Conservation (phyloP, 1,140 invertebrate genomes). For the Hesperophylax magnus region DNA sequence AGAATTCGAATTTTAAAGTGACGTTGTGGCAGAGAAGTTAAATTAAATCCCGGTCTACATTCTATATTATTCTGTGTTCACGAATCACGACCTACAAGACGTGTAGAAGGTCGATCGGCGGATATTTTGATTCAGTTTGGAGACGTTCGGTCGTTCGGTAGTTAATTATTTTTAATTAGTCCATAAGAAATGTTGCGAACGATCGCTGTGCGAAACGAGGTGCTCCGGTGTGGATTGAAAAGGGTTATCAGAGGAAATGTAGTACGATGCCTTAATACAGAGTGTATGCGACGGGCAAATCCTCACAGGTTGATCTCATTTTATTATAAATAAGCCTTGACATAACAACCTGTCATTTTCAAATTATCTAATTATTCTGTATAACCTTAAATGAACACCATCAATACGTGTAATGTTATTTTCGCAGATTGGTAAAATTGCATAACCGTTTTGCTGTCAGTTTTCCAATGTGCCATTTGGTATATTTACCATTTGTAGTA, state of each 20-base stretch:
- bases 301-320: constrained; percentile 65
- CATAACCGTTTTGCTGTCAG: constrained; percentile 36
- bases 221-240: constrained; percentile 72
- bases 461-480: constrained; percentile 10
- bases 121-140: constrained; percentile 37
- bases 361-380: not conserved
- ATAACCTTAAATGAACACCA: not conserved
- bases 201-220: constrained; percentile 76
- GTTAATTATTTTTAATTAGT: constrained; percentile 45
- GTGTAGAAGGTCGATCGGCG: constrained; percentile 67
- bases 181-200: constrained; percentile 74
- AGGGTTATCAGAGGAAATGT: constrained; percentile 72
- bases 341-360: not conserved
- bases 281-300: constrained; percentile 75
- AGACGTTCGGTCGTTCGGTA: constrained; percentile 19
- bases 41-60: not conserved
- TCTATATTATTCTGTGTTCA: constrained; percentile 37
- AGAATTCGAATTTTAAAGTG: no score
- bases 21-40: no score
- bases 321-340: constrained; percentile 17
- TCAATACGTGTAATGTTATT: not conserved
- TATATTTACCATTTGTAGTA: constrained; percentile 17
- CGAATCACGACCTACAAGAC: constrained; percentile 65
- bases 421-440: constrained; percentile 23
- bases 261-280: constrained; percentile 73